Evolutionary conservation across 2,113 vertebrate genomes (phyloP).

Genomic region (Stegostoma tigrinum): DNA sequence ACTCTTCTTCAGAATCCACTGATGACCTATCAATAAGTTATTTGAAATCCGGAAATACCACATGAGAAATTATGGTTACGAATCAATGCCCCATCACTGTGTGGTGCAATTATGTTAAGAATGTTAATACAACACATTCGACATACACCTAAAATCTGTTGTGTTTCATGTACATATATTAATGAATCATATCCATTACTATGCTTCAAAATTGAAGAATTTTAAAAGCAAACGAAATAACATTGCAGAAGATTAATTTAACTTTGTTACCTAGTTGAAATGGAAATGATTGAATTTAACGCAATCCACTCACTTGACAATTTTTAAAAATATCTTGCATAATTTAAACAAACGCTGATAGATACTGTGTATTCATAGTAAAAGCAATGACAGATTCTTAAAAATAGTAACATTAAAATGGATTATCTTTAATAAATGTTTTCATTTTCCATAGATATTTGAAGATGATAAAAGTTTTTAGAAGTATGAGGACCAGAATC

Average conservation of each 20-base stretch:
- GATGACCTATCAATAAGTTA: background rate
- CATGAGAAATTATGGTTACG: background rate
- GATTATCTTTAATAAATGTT: background rate
- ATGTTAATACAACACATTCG: background rate
- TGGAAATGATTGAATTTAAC: background rate
- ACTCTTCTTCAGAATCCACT: too few species aligned
- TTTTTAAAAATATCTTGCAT: background rate
- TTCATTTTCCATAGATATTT: background rate
- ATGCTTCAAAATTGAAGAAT: background rate
- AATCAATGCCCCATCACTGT: background rate
- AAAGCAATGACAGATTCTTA: background rate
- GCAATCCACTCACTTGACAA: background rate
- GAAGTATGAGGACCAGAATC: background rate
- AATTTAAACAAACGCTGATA: background rate
- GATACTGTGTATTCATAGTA: background rate
- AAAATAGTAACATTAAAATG: background rate
- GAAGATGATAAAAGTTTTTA: background rate
- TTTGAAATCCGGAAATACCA: background rate
- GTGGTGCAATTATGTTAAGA: background rate
- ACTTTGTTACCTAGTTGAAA: conserved; percentile 11
- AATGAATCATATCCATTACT: background rate
- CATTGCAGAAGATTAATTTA: background rate
- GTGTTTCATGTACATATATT: background rate
- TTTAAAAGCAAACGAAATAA: background rate
- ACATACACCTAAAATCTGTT: background rate